Conservation (phyloP, 1,140 invertebrate genomes). For the Arctopsyche grandis region DNA sequence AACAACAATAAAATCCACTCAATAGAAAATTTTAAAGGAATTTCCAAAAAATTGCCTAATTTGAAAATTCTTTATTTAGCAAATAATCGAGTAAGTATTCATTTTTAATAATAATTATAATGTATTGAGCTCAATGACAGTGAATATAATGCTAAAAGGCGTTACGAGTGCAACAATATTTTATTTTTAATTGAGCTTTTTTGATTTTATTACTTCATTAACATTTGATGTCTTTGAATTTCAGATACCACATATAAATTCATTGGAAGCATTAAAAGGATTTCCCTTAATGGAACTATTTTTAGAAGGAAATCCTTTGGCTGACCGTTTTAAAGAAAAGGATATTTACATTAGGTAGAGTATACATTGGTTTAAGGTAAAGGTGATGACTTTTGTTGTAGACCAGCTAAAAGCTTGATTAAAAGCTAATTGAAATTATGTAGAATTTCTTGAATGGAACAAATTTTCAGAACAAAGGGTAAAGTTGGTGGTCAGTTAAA, state of each 20-base stretch:
- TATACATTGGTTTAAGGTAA: conserved; percentile 38
- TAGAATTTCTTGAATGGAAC: too few species aligned
- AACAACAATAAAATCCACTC: conserved; percentile 81
- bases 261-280: conserved; percentile 76
- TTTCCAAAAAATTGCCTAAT: conserved; percentile 74
- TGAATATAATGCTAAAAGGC: too few species aligned
- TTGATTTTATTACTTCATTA: background rate
- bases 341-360: conserved; percentile 86
- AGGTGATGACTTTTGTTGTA: conserved; percentile 17
- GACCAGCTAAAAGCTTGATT: too few species aligned
- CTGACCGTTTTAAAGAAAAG: conserved; percentile 80
- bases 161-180: too few species aligned
- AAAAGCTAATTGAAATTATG: too few species aligned
- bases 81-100: conserved; percentile 81
- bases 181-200: too few species aligned
- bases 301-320: conserved; percentile 84
- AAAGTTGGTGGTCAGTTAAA: too few species aligned
- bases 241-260: conserved; percentile 76
- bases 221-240: background rate
- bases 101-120: background rate
- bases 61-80: conserved; percentile 84
- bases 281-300: conserved; percentile 79
- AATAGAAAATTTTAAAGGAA: conserved; percentile 72
- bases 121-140: background rate
- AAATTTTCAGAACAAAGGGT: too few species aligned